Base-by-base conservation (phyloP, 2,113 vertebrate species). In the Oostethus manadensis region DNA sequence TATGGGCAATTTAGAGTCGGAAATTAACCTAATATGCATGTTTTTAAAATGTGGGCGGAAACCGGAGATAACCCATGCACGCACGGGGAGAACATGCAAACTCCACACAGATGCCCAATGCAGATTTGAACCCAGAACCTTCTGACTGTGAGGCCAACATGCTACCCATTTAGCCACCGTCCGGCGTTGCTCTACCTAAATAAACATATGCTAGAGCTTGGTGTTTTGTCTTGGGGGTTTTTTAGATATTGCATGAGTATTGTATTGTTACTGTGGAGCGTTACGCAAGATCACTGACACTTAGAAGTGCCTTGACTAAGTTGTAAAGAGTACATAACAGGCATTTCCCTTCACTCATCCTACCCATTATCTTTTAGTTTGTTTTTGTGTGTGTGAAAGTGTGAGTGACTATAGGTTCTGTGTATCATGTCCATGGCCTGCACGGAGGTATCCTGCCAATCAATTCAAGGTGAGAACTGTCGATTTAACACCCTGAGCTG, bases 401-500 rank as follows among this genome's bases (percentile, higher is more conserved):
- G 68, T 74, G 71, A 82, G 73, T 83, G 62, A 73, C 68, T 70
- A 63, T 68, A 71, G 67, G 62, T 66, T 70, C 74, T 82, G 81
- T 86, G 79, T 73, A 79, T 84, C 78, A 79, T 75, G 77, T 82
- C 63, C 74, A 51, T 68, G 68, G 74, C 72, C 74, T 79, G 78
- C 33, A 70, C 78, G 79, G 10, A 20, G 35, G 33, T 78, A 67
- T 71, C 70, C 64, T 70, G 63, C 68, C 71, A 53, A 86, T 88
- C 87, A 76, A 88, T 88, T 82, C 77, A 80, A 87, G 83, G 81
- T 87, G 82, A 83, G 80, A 78, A 70, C 77, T 86, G 87, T 88
- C 83, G 81, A 88, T 88, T 85, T 84, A 87, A 83, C 81, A 86
- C 85, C 83, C 76, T 83, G 81, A 84, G 79, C 76, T 60, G 62